phyloP scores from a whole-genome alignment of 2,113 vertebrate genomes.

The Aptenodytes patagonicus region DNA sequence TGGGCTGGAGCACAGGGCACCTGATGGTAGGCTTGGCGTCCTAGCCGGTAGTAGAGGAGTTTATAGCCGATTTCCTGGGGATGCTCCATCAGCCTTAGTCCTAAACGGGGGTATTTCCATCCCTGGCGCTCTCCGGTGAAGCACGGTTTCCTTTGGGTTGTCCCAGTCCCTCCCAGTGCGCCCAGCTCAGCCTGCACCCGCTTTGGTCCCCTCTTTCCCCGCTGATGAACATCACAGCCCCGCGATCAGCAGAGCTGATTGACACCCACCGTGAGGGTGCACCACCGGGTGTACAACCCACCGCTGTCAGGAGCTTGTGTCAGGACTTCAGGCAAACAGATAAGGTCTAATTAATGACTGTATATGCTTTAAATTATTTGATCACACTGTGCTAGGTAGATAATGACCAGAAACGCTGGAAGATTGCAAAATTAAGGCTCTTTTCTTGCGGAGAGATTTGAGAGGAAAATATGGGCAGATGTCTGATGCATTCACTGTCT shows the following conservation, averaged over 20 bases:
- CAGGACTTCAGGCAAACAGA: neutral
- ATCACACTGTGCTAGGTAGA: neutral
- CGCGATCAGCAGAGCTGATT: too few relatives aligned
- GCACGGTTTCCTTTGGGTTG: too few relatives aligned
- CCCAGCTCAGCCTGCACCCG: neutral
- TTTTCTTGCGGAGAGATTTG: neutral
- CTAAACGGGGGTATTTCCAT: accelerated
- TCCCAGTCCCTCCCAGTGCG: neutral
- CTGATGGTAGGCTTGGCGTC: neutral
- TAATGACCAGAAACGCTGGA: neutral
- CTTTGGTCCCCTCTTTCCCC: neutral
- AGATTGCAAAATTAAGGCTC: neutral
- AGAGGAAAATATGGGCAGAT: neutral
- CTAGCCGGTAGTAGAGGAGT: accelerated
- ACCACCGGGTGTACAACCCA: neutral
- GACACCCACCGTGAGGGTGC: neutral
- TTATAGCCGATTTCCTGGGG: accelerated
- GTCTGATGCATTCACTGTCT: neutral
- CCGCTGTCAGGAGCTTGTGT: neutral
- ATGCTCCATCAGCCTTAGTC: neutral
- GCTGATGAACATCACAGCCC: neutral
- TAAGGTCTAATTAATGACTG: neutral
- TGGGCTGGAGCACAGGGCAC: neutral
- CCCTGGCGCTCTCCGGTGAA: accelerated
- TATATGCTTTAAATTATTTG: neutral